Conservation (phyloP, 92 coral and sea anemone species). For the Pocillopora grandis region DNA sequence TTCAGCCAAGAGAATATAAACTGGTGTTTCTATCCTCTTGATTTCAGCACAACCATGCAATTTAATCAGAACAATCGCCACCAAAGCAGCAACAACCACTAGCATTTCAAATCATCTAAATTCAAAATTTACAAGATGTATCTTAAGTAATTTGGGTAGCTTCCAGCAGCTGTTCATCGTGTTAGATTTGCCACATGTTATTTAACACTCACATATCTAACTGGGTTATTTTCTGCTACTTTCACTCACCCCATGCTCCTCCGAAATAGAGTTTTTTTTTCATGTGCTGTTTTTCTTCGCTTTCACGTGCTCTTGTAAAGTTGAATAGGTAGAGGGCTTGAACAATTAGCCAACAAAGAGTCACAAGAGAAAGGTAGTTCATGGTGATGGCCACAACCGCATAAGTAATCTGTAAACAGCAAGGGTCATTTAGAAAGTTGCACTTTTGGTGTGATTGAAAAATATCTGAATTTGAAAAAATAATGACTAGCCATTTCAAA, state of each 20-base stretch:
- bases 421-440: neutral
- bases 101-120: too few species aligned
- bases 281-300: slow-evolving; percentile 25
- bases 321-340: slow-evolving; percentile 66
- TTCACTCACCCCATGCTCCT: slow-evolving; percentile 63
- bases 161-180: too few species aligned
- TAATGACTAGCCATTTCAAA: neutral
- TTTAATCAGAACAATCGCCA: too few species aligned
- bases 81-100: too few species aligned
- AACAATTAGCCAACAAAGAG: slow-evolving; percentile 62
- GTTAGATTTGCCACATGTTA: too few species aligned
- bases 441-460: neutral
- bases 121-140: too few species aligned
- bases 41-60: too few species aligned
- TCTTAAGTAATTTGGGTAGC: too few species aligned
- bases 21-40: too few species aligned
- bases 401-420: slow-evolving; percentile 43
- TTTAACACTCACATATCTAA: too few species aligned
- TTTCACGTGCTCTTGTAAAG: slow-evolving; percentile 28
- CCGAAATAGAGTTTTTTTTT: slow-evolving; percentile 48
- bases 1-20: too few species aligned
- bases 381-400: slow-evolving; percentile 66
- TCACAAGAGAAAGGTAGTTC: slow-evolving; percentile 75
- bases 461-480: neutral
- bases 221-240: neutral